Base-by-base conservation (phyloP, 2,797 vertebrate genomes). In the Sebastolobus alascanus region DNA sequence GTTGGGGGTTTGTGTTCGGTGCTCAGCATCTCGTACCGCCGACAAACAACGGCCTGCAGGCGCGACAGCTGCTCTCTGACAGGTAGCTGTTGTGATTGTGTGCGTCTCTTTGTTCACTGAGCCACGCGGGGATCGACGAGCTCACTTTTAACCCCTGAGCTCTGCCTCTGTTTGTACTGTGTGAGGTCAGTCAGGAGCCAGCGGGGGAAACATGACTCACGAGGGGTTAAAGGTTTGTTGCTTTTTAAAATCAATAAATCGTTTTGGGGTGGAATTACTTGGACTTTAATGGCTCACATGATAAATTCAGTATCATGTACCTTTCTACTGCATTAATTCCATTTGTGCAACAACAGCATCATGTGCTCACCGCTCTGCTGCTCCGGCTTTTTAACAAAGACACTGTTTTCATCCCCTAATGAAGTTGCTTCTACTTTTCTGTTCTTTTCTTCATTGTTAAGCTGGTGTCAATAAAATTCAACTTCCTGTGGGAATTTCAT, bases 41-140 rank as follows among this genome's bases (percentile, higher is more conserved):
- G 18, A 60, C 75, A 64, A 75, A 76, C 79, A 40, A n/a, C 2
- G 27, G 16, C 76, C 82, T 0, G 70, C 73, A 63, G 84, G 74
- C 29, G 1, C 7, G 1, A 54, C 87, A 68, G 84, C 79, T 79
- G 87, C 77, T 80, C 74, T 63, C 60, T 52, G 70, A 81, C 82
- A 79, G 82, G 71, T 50, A 63, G 71, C 77, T 68, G 86, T 61
- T 35, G 72, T 35, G 1, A 72, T 25, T 10, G 40, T n/a, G 29
- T 18, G 18, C 12, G 66, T 35, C 20, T 73, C 50, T 76, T 68
- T 61, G 70, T 38, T 67, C 56, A 4, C 25, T 1, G n/a, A 59
- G 73, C 69, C 55, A 35, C 40, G 4, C 2, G 2, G 16, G 54
- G 35, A 68, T 66, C 13, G 27, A 79, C 75, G 4, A 16, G 16